Evolutionary conservation across 2,113 vertebrate genomes (phyloP).

Genomic region (Ameiurus melas): DNA sequence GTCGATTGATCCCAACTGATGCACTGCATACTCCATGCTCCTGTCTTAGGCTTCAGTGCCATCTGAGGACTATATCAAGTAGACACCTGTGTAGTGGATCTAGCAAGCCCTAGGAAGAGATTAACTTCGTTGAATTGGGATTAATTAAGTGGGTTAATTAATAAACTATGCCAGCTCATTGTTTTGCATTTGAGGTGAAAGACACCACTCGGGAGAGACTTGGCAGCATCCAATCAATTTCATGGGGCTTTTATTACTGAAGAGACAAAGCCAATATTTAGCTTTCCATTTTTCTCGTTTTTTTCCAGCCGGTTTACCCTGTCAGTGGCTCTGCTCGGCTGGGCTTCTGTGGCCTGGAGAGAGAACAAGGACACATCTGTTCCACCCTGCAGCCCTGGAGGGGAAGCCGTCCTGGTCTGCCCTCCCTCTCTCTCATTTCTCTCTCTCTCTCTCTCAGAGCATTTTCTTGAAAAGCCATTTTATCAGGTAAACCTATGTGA

Average conservation of each 20-base stretch:
- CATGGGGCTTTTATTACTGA: slow-evolving; percentile 68
- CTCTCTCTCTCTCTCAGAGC: background rate
- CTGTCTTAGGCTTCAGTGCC: slow-evolving; percentile 27
- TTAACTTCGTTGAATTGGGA: slow-evolving; percentile 59
- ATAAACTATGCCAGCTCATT: slow-evolving; percentile 62
- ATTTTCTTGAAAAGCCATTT: slow-evolving; percentile 1
- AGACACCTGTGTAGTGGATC: slow-evolving; percentile 47
- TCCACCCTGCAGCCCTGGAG: slow-evolving; percentile 50
- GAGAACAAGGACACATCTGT: slow-evolving; percentile 63
- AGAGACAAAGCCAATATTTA: slow-evolving; percentile 64
- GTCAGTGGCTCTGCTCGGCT: slow-evolving; percentile 61
- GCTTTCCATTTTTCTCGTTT: slow-evolving; percentile 70
- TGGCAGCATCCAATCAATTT: slow-evolving; percentile 74
- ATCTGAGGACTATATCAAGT: slow-evolving; percentile 35
- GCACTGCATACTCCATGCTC: background rate
- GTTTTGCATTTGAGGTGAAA: slow-evolving; percentile 58
- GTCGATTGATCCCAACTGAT: background rate
- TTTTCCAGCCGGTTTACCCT: slow-evolving; percentile 59
- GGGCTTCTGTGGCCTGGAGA: slow-evolving; percentile 41
- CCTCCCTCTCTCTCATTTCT: slow-evolving; percentile 8
- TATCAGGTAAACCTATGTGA: background rate
- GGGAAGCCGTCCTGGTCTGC: slow-evolving; percentile 8
- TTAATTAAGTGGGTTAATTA: slow-evolving; percentile 65
- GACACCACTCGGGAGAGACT: slow-evolving; percentile 63
- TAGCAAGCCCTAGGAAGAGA: slow-evolving; percentile 57